phyloP scores from a whole-genome alignment of 2,888 invertebrate genomes.

The Oasisia sp. region DNA sequence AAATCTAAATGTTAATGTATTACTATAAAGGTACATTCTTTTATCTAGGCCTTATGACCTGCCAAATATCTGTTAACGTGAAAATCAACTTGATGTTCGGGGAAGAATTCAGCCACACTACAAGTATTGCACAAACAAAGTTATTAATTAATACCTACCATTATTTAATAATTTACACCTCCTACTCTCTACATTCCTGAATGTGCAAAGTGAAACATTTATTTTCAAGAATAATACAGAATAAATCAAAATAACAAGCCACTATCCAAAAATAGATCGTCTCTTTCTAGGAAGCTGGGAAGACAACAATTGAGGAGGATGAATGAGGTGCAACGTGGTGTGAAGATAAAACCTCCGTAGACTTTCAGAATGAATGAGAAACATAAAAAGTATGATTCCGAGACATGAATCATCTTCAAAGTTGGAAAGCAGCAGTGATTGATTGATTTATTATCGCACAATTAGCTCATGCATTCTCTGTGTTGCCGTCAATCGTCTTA shows the following conservation, averaged over 20 bases:
- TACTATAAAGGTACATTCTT: too few relatives aligned
- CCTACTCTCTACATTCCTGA: background rate
- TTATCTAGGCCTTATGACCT: too few relatives aligned
- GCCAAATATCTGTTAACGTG: too few relatives aligned
- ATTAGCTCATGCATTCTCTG: background rate
- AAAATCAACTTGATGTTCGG: too few relatives aligned
- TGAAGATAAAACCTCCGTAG: background rate
- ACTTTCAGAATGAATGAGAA: constrained; percentile 7
- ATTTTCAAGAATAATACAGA: background rate
- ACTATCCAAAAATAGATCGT: background rate
- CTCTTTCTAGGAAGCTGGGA: background rate
- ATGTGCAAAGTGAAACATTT: background rate
- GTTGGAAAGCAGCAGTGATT: background rate
- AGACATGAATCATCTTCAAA: background rate
- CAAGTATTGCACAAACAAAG: too few relatives aligned
- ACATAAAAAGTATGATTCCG: background rate
- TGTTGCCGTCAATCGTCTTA: background rate
- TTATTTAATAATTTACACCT: too few relatives aligned
- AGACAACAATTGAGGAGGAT: background rate
- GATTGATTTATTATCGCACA: background rate
- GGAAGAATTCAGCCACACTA: too few relatives aligned
- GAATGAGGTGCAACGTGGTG: background rate
- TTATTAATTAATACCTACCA: too few relatives aligned
- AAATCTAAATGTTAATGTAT: too few relatives aligned
- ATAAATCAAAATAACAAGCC: background rate